Percentiles rank a stretch among this genome's conserved stretches.
These are phyloP conservation scores for Macrobrachium nipponense DNA, from an alignment of 1,140 invertebrate species.

Conservation along the genomic window DNA sequence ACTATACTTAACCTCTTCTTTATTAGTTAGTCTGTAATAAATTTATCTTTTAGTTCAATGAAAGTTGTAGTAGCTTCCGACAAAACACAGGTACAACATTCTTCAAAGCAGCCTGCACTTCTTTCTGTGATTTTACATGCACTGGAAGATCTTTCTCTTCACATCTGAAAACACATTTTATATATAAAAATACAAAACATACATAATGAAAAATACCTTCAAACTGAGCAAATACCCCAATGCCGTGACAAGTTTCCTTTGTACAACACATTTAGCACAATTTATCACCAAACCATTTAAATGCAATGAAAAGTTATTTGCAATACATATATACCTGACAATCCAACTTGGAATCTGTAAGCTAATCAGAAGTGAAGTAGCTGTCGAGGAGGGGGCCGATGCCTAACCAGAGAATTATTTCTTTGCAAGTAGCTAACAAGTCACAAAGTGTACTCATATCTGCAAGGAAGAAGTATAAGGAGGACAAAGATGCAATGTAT, in stretches of 20 bases:
- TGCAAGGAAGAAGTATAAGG: not conserved
- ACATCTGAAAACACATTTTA: constrained; percentile 18
- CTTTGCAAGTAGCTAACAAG: not conserved
- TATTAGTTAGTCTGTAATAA: constrained; percentile 83
- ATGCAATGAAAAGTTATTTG: not conserved
- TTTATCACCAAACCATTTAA: not conserved
- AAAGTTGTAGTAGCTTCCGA: constrained; percentile 86
- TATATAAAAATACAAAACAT: not conserved
- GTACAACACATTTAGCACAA: not conserved
- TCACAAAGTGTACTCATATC: not conserved
- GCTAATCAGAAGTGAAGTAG: constrained; percentile 17
- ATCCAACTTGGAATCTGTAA: not conserved
- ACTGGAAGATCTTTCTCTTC: constrained; percentile 14
- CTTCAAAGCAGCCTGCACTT: constrained; percentile 7
- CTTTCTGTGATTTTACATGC: constrained; percentile 13
- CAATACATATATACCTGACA: not conserved
- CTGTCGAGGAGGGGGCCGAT: constrained; percentile 26
- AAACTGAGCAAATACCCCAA: not conserved
- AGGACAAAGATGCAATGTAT: not conserved
- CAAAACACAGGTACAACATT: constrained; percentile 17
- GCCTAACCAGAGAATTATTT: constrained; percentile 42
- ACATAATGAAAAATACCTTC: not conserved
- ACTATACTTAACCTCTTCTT: constrained; percentile 73
- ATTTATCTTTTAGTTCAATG: constrained; percentile 83
- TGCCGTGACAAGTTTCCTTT: not conserved